Evolutionary conservation across 2,113 vertebrate genomes (phyloP), one percentile per base, ranked within the genome.

Genomic region (Mus spicilegus): DNA sequence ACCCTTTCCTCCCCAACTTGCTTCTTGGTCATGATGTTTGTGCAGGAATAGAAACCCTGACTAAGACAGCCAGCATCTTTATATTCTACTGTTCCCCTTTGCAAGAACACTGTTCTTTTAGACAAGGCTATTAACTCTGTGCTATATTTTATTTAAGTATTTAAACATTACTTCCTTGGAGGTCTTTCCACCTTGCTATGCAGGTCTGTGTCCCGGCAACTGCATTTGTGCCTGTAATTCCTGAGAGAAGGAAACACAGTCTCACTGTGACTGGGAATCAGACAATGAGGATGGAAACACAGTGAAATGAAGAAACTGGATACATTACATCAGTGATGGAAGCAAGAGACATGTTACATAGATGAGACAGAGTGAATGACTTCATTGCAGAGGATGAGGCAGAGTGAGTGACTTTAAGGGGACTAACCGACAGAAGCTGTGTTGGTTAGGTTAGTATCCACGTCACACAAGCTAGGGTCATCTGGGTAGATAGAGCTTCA

Each of bases 81-180:
- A n/a, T 28, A 51, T 70, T 85, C 94, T 30, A 58, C 46, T 77
- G 8, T 63, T 93, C 9, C 9, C 6, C 17, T 93, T 67, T 61
- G 6, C 42, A 39, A n/a, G 89, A 94, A 72, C 11, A 82, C 61
- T 30, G 1, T n/a, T 76, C 63, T 14, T 75, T 19, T 0, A 10
- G 36, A 17, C 17, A 81, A 58, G 30, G 4, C 22, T 22, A 3
- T 13, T 30, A 73, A 58, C 61, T 93, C 70, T 70, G 11, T 33
- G 5, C 16, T 72, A 5, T 16, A 58, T 33, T 54, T 70, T 42
- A 75, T 75, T 91, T 61, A 91, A 72, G 2, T 93, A 46, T 77
- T 96, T 78, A 81, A 54, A 56, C 77, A 39, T 12, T 87, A 39
- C 58, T 94, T 93, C 65, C 28, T 82, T 20, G 10, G 85, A 81